Conservation (phyloP, 2,888 invertebrate genomes). For the Creontiades dilutus region DNA sequence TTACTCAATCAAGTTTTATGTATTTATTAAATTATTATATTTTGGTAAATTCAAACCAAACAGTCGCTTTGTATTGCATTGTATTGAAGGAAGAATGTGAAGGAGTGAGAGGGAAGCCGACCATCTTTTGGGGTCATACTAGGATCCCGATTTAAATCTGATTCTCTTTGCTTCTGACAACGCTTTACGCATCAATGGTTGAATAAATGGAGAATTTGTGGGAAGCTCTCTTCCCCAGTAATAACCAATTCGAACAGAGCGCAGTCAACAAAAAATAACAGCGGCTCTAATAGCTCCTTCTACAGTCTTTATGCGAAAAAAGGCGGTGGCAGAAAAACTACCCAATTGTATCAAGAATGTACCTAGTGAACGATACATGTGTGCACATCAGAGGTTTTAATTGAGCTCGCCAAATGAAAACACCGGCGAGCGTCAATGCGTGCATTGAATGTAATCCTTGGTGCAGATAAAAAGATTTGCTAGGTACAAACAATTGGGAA, state of each 20-base stretch:
- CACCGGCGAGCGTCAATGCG: constrained; percentile 7
- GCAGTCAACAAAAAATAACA: constrained; percentile 25
- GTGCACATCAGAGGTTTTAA: constrained; percentile 22
- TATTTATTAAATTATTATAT: too few species aligned
- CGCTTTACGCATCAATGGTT: not conserved
- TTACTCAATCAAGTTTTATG: too few species aligned
- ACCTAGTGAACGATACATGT: not conserved
- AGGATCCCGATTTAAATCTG: not conserved
- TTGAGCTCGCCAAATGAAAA: constrained; percentile 42
- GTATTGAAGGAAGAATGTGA: too few species aligned
- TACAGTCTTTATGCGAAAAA: not conserved
- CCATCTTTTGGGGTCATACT: too few species aligned
- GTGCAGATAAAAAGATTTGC: constrained; percentile 51
- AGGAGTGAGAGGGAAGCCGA: too few species aligned
- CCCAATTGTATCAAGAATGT: not conserved
- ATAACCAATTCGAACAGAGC: not conserved
- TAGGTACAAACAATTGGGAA: constrained; percentile 14
- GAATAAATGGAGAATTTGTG: not conserved
- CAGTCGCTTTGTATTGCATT: too few species aligned
- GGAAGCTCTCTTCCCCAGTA: not conserved
- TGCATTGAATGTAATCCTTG: constrained; percentile 44
- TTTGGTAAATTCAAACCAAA: too few species aligned
- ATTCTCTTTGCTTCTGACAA: not conserved
- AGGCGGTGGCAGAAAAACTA: not conserved
- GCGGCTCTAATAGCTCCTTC: constrained; percentile 6